Evolutionary conservation across 2,113 vertebrate genomes (phyloP).

Genomic region (Acanthisitta chloris): DNA sequence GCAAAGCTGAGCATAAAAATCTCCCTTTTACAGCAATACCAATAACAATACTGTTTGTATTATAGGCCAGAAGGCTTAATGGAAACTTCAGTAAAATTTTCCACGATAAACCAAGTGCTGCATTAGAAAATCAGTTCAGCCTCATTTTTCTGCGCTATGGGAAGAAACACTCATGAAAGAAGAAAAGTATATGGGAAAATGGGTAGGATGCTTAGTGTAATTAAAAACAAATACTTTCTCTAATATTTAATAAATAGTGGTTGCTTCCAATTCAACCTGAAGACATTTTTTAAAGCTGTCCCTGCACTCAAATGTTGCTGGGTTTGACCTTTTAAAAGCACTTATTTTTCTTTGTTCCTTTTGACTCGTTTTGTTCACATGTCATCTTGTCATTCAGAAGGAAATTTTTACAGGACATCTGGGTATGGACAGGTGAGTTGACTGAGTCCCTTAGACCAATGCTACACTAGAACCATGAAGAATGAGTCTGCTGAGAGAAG

Average conservation of each 20-base stretch:
- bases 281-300: not conserved
- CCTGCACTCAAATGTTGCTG: not conserved
- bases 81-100: slow-evolving; percentile 46
- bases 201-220: not conserved
- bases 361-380: not conserved
- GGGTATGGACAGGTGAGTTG: not conserved
- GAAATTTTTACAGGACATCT: not conserved
- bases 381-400: not conserved
- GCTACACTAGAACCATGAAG: not conserved
- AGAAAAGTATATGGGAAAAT: not conserved
- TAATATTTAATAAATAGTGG: not conserved
- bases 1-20: slow-evolving; percentile 11
- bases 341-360: not conserved
- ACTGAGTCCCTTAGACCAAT: not conserved
- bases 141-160: not conserved
- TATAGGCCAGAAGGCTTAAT: slow-evolving; percentile 12
- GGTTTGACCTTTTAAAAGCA: not conserved
- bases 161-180: not conserved
- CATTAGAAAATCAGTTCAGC: not conserved
- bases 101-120: not conserved
- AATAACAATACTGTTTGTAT: slow-evolving; percentile 21
- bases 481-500: not conserved
- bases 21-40: slow-evolving; percentile 36
- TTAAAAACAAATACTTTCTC: not conserved
- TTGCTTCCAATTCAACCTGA: not conserved